Evolutionary conservation across 2,888 invertebrate genomes (phyloP), one percentile per base, ranked within the genome.

Genomic region (Caenorhabditis uteleia): DNA sequence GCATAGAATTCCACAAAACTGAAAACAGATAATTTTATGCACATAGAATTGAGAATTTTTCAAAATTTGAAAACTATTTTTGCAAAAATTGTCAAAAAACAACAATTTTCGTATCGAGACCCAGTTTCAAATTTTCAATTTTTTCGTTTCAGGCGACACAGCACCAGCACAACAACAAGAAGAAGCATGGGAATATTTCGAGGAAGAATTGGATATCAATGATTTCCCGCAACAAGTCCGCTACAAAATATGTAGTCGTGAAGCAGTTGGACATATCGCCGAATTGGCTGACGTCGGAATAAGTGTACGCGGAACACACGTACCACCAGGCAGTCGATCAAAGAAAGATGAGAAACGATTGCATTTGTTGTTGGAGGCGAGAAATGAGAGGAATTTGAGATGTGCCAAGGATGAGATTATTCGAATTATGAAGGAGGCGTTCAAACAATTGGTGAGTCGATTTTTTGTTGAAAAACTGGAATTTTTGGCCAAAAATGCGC

Each of bases 221-320:
- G 98, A 99, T 85, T 99, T 99, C 87, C 98, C 98, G 26, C 98
- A 99, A 82, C 95, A 95, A 84, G 95, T 97, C 0, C 88, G 98
- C 59, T 98, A 95, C 94, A 89, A 94, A 74, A 94, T 99, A 56
- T 98, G 97, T 5, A 79, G 78, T 12, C 67, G 79, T 71, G 98
- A 99, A 86, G 95, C 97, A 5, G 86, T 99, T 71, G 94, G 94
- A 0, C 92, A 97, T 83, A 95, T 99, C 80, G 93, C 94, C 45
- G 98, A 99, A 85, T 97, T 95, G 85, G 95, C 95, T 0, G 98
- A 99, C 84, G 98, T 97, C 0, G 98, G 98, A 33, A 91, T 99
- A 67, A 95, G 97, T 0, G 98, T 99, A 0, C 88, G 97, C 39
- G 98, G 98, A n/a, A 95, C 95, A 0, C 88, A 87, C 78, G 93